phyloP scores from a whole-genome alignment of 1,140 invertebrate species.

The Ylistrum balloti region DNA sequence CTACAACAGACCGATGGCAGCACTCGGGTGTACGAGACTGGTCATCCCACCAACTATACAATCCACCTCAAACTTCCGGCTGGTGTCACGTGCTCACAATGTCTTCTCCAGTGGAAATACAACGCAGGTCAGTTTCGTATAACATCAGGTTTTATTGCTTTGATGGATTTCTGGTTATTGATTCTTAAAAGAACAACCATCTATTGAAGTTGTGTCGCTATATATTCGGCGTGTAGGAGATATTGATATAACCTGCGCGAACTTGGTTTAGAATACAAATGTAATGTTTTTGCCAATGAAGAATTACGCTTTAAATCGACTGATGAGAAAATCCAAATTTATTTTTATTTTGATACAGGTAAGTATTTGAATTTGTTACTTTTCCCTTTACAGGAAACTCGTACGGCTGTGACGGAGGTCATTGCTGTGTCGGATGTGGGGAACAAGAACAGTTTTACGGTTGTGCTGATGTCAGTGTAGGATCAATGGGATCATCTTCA shows the following conservation, averaged over 20 bases:
- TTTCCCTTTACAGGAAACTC: slow-evolving; percentile 43
- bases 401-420: not conserved
- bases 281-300: no score
- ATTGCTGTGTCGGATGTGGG: slow-evolving; percentile 74
- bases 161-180: no score
- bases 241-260: no score
- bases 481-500: not conserved
- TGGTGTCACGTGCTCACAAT: slow-evolving; percentile 92
- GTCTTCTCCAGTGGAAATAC: slow-evolving; percentile 95
- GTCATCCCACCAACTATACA: slow-evolving; percentile 47
- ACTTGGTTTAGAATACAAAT: no score
- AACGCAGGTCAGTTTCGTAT: slow-evolving; percentile 87
- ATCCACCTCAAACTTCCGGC: slow-evolving; percentile 85
- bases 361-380: not conserved
- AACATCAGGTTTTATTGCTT: not conserved
- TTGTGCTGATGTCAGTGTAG: slow-evolving; percentile 50
- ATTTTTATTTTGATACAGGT: no score
- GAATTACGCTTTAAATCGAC: no score
- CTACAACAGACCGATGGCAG: slow-evolving; percentile 49
- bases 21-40: slow-evolving; percentile 42
- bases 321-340: no score
- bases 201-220: no score
- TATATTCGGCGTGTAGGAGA: no score
- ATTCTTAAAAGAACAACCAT: no score
- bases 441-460: slow-evolving; percentile 75